phyloP scores from a whole-genome alignment of 2,888 invertebrate species.

The Melanostoma scalare region DNA sequence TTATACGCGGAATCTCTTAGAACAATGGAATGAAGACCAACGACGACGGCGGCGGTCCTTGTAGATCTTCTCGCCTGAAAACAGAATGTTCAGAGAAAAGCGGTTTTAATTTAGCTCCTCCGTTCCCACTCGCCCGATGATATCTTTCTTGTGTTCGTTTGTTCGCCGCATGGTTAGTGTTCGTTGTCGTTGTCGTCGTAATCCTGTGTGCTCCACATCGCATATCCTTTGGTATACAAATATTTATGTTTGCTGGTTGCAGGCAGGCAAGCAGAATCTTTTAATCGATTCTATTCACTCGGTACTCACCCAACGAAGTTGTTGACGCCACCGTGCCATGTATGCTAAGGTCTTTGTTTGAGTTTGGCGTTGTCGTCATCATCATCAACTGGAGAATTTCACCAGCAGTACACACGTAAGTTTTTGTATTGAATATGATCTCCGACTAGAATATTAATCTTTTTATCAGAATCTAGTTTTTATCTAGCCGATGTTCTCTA shows the following conservation, averaged over 20 bases:
- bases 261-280: slow-evolving; percentile 36
- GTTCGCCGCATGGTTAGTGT: no score
- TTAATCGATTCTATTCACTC: slow-evolving; percentile 32
- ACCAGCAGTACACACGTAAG: no score
- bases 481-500: no score
- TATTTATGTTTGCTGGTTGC: slow-evolving; percentile 59
- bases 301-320: background rate
- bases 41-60: background rate
- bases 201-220: slow-evolving; percentile 28
- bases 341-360: no score
- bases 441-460: no score
- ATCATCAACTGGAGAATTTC: no score
- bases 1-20: slow-evolving; percentile 14
- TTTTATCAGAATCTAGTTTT: no score
- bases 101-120: slow-evolving; percentile 38
- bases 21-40: slow-evolving; percentile 34
- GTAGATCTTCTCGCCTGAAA: slow-evolving; percentile 33
- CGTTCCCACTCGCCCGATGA: slow-evolving; percentile 18
- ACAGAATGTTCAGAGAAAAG: slow-evolving; percentile 16
- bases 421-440: no score
- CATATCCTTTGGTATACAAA: slow-evolving; percentile 47
- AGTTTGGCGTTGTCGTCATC: no score
- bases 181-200: slow-evolving; percentile 11
- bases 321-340: background rate
- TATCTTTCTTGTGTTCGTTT: slow-evolving; percentile 23